These are phyloP conservation scores for Pachycephus smyrnensis DNA, from an alignment of 2,888 invertebrate genomes.

Conservation along the genomic window DNA sequence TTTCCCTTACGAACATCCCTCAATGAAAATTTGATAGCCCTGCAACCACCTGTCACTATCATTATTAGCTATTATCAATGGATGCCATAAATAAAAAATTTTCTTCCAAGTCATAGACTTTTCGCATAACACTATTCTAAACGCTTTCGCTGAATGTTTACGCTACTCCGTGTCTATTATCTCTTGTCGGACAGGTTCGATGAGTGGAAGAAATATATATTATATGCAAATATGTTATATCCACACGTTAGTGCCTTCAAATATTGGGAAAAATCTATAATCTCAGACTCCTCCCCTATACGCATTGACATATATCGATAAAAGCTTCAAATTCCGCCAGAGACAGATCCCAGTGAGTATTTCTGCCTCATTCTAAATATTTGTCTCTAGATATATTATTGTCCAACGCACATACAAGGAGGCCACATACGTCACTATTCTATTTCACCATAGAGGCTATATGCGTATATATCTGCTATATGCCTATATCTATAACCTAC, in stretches of 20 bases:
- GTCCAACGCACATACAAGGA: not conserved
- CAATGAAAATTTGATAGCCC: not conserved
- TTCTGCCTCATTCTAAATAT: not conserved
- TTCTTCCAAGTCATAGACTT: not conserved
- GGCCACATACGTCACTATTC: not conserved
- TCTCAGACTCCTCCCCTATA: not conserved
- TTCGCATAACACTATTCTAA: not conserved
- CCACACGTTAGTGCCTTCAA: not conserved
- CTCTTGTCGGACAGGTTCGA: not conserved
- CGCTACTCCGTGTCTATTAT: not conserved
- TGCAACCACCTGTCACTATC: not conserved
- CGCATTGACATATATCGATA: not conserved
- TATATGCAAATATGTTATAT: not conserved
- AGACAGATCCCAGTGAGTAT: not conserved
- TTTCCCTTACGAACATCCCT: not conserved
- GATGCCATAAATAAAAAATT: not conserved
- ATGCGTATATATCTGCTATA: not conserved
- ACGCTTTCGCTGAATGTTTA: too few relatives aligned
- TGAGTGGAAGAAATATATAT: not conserved
- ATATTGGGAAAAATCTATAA: not conserved
- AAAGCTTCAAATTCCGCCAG: not conserved
- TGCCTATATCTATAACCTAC: constrained; percentile 3
- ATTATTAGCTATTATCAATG: not conserved
- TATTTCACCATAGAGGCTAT: not conserved
- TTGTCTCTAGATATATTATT: not conserved